phyloP scores from a whole-genome alignment of 2,888 invertebrate species.

The Taphrorychus bicolor region DNA sequence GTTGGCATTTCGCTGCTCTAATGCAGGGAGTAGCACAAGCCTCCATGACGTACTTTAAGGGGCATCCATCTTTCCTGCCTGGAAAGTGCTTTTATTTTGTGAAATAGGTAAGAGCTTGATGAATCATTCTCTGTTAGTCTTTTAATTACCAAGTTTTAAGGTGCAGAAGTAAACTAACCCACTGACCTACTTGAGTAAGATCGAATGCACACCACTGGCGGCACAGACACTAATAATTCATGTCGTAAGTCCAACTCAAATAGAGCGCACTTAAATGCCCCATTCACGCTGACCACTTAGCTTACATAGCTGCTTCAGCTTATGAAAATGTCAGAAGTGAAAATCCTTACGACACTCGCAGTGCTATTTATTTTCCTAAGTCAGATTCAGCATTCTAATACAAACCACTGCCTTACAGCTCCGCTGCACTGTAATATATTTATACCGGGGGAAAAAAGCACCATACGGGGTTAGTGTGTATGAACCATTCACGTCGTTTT shows the following conservation, averaged over 20 bases:
- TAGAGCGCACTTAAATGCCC: slow-evolving; percentile 50
- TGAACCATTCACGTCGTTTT: slow-evolving; percentile 29
- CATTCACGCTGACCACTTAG: slow-evolving; percentile 49
- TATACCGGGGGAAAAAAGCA: slow-evolving; percentile 28
- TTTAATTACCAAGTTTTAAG: background rate
- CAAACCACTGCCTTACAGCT: slow-evolving; percentile 35
- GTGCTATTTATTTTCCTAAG: slow-evolving; percentile 40
- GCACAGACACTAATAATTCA: slow-evolving; percentile 51
- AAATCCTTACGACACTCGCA: slow-evolving; percentile 35
- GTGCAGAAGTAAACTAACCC: background rate
- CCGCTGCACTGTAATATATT: slow-evolving; percentile 30
- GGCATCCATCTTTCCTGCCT: slow-evolving; percentile 14
- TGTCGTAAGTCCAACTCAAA: slow-evolving; percentile 51
- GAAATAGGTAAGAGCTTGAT: background rate
- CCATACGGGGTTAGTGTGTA: slow-evolving; percentile 29
- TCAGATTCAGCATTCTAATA: slow-evolving; percentile 42
- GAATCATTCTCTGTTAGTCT: background rate
- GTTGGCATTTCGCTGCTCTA: slow-evolving; percentile 15
- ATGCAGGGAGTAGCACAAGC: slow-evolving; percentile 12
- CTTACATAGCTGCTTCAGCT: slow-evolving; percentile 42
- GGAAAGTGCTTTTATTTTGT: background rate
- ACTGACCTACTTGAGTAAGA: slow-evolving; percentile 1
- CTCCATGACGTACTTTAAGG: slow-evolving; percentile 18
- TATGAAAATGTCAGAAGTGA: slow-evolving; percentile 45
- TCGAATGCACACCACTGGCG: slow-evolving; percentile 13